phyloP scores from a whole-genome alignment of 2,888 invertebrate genomes.

The Spodoptera picta region DNA sequence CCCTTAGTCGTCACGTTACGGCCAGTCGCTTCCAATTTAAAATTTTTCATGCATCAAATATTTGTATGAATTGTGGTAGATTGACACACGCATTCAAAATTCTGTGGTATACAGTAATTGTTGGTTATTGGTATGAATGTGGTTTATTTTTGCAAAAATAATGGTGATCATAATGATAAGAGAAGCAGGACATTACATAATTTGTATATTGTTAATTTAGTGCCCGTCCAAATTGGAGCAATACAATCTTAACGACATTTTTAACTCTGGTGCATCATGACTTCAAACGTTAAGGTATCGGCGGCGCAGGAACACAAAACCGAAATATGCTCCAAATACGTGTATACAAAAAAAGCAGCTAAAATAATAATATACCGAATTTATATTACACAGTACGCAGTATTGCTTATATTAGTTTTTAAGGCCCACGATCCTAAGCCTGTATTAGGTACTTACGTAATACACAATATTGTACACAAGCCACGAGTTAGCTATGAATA shows the following conservation, averaged over 20 bases:
- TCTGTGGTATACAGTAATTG: conserved; percentile 6
- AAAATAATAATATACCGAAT: conserved; percentile 43
- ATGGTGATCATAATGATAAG: not conserved
- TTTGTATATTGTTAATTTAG: too few species aligned
- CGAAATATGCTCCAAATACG: conserved; percentile 8
- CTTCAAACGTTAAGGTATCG: too few species aligned
- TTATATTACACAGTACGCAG: conserved; percentile 45
- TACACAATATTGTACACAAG: conserved; percentile 47
- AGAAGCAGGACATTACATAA: too few species aligned
- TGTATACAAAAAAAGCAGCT: conserved; percentile 25
- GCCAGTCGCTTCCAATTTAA: conserved; percentile 24
- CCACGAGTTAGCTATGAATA: conserved; percentile 50
- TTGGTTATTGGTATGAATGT: not conserved
- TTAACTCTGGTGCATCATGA: too few species aligned
- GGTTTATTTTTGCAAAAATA: not conserved
- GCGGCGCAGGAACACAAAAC: too few species aligned
- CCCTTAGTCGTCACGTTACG: conserved; percentile 1
- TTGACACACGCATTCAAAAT: conserved; percentile 31
- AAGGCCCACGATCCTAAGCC: conserved; percentile 33
- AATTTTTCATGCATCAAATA: conserved; percentile 34
- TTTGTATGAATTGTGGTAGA: conserved; percentile 44
- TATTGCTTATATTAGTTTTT: conserved; percentile 55
- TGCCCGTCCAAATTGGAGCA: too few species aligned
- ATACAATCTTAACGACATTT: too few species aligned
- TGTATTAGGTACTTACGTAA: conserved; percentile 49